These are phyloP conservation scores for Redunca redunca DNA, from an alignment of 2,113 vertebrate genomes.

Conservation along the genomic window DNA sequence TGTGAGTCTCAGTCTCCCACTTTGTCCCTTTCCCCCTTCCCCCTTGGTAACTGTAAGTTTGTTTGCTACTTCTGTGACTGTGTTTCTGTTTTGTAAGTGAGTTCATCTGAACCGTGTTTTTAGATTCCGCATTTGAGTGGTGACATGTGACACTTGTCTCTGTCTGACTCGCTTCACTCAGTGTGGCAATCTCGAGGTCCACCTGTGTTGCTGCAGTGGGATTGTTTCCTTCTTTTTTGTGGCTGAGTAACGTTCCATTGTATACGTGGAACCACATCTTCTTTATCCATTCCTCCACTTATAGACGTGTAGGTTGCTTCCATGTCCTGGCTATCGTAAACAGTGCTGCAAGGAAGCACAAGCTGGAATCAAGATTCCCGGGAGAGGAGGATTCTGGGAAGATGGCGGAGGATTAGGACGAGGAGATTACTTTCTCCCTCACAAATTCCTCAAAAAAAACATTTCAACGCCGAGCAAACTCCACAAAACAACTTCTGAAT, in stretches of 20 bases:
- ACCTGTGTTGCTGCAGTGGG: fast-evolving
- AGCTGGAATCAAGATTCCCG: no score
- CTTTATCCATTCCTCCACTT: not conserved
- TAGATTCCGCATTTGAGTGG: fast-evolving
- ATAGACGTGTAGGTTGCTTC: not conserved
- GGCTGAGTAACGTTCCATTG: not conserved
- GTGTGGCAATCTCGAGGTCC: not conserved
- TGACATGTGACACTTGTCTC: not conserved
- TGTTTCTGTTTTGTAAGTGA: not conserved
- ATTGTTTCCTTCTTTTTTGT: not conserved
- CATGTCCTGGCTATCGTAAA: not conserved
- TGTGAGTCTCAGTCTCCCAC: not conserved
- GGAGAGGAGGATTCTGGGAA: no score
- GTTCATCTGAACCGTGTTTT: not conserved
- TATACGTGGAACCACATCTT: not conserved
- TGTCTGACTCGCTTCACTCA: not conserved
- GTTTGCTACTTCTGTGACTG: not conserved
- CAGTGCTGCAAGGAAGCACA: not conserved
- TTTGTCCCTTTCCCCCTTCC: not conserved
- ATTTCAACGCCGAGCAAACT: no score
- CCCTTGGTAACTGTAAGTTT: not conserved
- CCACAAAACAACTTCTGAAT: no score
- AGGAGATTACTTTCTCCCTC: no score
- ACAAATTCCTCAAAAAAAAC: no score
- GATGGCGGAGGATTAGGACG: no score